Base-by-base conservation (phyloP, 2,113 vertebrate genomes). In the Stegastes partitus region DNA sequence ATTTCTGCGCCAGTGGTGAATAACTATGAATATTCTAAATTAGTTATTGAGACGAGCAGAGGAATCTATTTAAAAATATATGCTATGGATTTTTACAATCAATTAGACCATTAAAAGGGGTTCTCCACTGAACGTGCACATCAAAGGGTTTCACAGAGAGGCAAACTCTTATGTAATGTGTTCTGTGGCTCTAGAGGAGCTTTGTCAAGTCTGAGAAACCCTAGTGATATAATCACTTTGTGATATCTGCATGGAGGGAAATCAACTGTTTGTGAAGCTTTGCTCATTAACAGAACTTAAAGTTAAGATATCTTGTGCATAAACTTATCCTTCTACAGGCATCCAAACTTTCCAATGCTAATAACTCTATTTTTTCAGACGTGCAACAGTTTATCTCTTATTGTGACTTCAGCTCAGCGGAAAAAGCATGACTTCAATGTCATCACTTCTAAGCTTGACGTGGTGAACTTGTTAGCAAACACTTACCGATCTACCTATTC, bases 1-100 rank as follows among this genome's bases (percentile, higher is more conserved):
- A 72, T 14, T 61, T 63, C 75, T 75, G 28, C 65, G 57, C 53
- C 11, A 70, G 59, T 61, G 57, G 34, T 59, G 37, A 26, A 69
- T 37, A 64, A 28, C 37, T 11, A 53, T 44, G 31, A 34, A 49
- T 75, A 23, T 74, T 59, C 39, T 42, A 26, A 49, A 74, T 65
- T 18, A 56, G 49, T 77, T 39, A 59, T 18, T 4, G 51, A 77
- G 8, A 57, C 7, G 53, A 74, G 44, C 4, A 34, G 15, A 14
- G 19, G 10, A 73, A 25, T 68, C 22, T 1, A 39, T 51, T 54
- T 61, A 4, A 58, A 55, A 49, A 25, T 25, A 56, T 11, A 34
- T 14, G 59, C 34, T 18, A 21, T 11, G 11, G 12, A n/a, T 44
- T 42, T 50, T 25, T 68, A 16, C 39, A 42, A 25, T 42, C 22